Evolutionary conservation across 1,140 invertebrate genomes (phyloP).

Genomic region (Cydia fagiglandana): DNA sequence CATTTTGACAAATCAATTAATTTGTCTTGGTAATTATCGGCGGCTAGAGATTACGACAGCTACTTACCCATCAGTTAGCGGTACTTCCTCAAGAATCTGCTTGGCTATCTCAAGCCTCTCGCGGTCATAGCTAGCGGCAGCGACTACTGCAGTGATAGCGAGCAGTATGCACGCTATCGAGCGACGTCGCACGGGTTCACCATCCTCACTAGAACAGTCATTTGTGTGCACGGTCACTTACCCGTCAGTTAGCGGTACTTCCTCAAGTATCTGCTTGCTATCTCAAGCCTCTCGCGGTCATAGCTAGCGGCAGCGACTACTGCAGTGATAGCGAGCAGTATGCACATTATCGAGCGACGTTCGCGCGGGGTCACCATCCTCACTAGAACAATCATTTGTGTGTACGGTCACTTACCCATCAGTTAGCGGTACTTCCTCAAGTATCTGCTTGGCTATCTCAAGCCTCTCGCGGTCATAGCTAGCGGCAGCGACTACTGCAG

Average conservation of each 20-base stretch:
- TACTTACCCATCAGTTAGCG: slow-evolving; percentile 82
- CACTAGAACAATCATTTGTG: slow-evolving; percentile 41
- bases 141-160: slow-evolving; percentile 65
- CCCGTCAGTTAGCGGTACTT: slow-evolving; percentile 85
- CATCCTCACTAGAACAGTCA: slow-evolving; percentile 54
- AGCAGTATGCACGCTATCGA: slow-evolving; percentile 67
- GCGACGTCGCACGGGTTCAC: slow-evolving; percentile 53
- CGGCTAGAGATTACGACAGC: too few relatives aligned
- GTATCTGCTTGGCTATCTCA: slow-evolving; percentile 82
- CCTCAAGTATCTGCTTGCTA: slow-evolving; percentile 82
- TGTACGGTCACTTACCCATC: slow-evolving; percentile 78
- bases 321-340: slow-evolving; percentile 66
- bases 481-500: slow-evolving; percentile 68
- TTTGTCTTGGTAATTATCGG: too few relatives aligned
- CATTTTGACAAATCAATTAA: too few relatives aligned
- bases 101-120: slow-evolving; percentile 83
- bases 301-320: slow-evolving; percentile 73
- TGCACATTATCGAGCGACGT: slow-evolving; percentile 58
- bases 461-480: slow-evolving; percentile 80
- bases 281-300: slow-evolving; percentile 81
- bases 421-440: slow-evolving; percentile 83
- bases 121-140: slow-evolving; percentile 72
- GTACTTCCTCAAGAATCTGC: slow-evolving; percentile 82
- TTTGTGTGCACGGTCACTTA: background rate
- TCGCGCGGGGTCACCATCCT: slow-evolving; percentile 58